Evolutionary conservation across 2,888 invertebrate species (phyloP).

Genomic region (Cantharis flavilabris): DNA sequence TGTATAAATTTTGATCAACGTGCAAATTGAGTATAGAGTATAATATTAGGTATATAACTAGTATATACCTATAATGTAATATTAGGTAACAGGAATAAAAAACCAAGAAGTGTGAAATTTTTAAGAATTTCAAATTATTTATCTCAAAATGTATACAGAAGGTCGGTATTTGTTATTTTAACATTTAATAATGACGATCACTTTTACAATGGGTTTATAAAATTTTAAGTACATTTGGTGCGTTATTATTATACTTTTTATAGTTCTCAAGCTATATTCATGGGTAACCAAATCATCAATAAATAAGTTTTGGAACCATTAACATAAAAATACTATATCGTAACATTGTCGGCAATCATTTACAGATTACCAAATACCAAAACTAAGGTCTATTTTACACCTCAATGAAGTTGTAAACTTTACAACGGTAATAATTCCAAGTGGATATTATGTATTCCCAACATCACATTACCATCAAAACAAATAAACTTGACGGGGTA

Average conservation of each 20-base stretch:
- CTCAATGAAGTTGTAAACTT: conserved; percentile 33
- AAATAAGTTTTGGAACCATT: conserved; percentile 9
- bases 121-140: neutral
- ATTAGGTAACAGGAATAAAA: neutral
- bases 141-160: neutral
- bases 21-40: too few relatives aligned
- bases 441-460: conserved; percentile 17
- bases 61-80: too few relatives aligned
- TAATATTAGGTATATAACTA: too few relatives aligned
- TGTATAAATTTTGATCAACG: too few relatives aligned
- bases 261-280: neutral
- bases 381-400: conserved; percentile 29
- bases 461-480: conserved; percentile 36
- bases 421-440: conserved; percentile 33
- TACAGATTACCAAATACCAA: conserved; percentile 5
- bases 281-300: neutral
- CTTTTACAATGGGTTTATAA: neutral
- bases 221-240: neutral
- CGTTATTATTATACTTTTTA: neutral
- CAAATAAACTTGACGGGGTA: conserved; percentile 31
- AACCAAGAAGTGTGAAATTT: neutral
- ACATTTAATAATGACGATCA: neutral
- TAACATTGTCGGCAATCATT: conserved; percentile 5
- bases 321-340: neutral
- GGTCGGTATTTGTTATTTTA: neutral